Base-by-base conservation (phyloP, 1,140 invertebrate genomes). In the Lepidurus couesii region DNA sequence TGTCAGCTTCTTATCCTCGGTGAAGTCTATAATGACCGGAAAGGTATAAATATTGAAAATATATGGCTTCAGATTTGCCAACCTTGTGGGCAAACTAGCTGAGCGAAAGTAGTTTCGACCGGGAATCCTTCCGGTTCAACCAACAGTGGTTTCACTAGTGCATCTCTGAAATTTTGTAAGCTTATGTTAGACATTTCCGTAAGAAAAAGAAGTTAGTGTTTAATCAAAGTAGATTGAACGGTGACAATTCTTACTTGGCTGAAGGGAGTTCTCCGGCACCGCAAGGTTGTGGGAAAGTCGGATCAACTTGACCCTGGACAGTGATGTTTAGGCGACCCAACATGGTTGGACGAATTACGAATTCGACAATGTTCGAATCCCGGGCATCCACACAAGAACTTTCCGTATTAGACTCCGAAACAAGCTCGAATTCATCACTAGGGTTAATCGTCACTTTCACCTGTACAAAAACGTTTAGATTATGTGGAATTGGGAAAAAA, bases 101-200 rank as follows among this genome's bases (percentile, higher is more conserved):
- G 86, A 0, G 89, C 90, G 34, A 86, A 86, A 6, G 87, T 86
- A 47, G 88, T 85, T 78, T 90, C 87, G 0, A 87, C 83, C 0
- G 87, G 87, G 13, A 89, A 87, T 1, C 90, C 90, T 84, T 91
- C 90, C 2, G 89, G 87, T 73, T 88, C 86, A 0, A 91, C 88
- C 6, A 88, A 81, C 10, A 91, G 85, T 43, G 87, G 84, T 76
- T 90, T 89, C 2, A 88, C 82, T 5, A 91, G 86, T 47, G 86
- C 85, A 80, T 91, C 90, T 77, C 89, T 89, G 81, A 81, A 84
- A 83, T 83, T 34, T 34, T 34, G 3, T 34, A 34, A 34, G 3
- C 34, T 34, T 4, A 0, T 4, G 34, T 34, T 0, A 34, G 34
- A 34, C 34, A 0, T 34, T 3, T 34, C n/a, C 16, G n/a, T 21